Conservation (phyloP, 2,797 vertebrate genomes). For the Cynopterus sphinx region DNA sequence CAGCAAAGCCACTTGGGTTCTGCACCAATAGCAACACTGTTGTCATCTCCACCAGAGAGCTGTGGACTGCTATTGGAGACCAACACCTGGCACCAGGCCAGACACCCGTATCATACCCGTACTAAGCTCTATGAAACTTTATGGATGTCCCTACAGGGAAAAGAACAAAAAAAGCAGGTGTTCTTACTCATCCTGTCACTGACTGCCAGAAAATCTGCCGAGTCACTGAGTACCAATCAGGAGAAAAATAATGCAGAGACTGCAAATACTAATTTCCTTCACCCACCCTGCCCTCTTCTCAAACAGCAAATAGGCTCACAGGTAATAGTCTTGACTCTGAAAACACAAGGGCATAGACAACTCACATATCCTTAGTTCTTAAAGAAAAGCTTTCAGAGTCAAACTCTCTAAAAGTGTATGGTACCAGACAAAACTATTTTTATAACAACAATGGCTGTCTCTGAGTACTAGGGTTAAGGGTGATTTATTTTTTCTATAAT, state of each 20-base stretch:
- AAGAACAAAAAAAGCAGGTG: conserved; percentile 13
- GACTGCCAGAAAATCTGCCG: conserved; percentile 75
- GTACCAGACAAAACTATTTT: background rate
- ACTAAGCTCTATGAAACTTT: background rate
- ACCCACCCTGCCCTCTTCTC: conserved; percentile 7
- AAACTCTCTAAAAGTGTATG: background rate
- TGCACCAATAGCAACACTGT: conserved; percentile 72
- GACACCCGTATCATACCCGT: background rate
- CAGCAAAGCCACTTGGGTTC: conserved; percentile 48
- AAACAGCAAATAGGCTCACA: conserved; percentile 28
- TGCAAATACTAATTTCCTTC: conserved; percentile 38
- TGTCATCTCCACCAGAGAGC: conserved; percentile 57
- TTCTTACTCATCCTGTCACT: conserved; percentile 49
- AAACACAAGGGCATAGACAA: conserved; percentile 38
- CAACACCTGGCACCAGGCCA: background rate
- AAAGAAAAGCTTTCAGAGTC: conserved; percentile 35
- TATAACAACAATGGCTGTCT: background rate
- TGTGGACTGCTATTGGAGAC: conserved; percentile 52
- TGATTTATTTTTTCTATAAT: background rate
- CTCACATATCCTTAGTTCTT: background rate
- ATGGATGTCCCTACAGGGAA: background rate
- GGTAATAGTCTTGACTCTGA: background rate
- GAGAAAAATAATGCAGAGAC: conserved; percentile 64
- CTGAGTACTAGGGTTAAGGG: background rate
- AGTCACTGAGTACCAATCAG: conserved; percentile 77